Conservation (phyloP, 2,888 invertebrate genomes). For the Amphipoea lucens region DNA sequence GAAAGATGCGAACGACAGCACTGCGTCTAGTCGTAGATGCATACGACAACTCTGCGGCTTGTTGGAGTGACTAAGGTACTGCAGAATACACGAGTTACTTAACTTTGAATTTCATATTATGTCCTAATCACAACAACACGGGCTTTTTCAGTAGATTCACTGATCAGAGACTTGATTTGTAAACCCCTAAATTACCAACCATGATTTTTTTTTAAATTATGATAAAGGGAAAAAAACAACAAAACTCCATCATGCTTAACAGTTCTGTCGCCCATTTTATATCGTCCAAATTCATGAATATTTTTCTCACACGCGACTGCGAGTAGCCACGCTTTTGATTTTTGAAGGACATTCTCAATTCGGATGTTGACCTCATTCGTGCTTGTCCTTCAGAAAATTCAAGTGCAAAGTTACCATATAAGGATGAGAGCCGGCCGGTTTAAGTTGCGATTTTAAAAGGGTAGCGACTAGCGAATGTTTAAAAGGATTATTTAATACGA, state of each 20-base stretch:
- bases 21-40: no score
- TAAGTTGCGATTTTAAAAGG: neutral
- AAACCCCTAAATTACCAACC: no score
- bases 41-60: no score
- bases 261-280: neutral
- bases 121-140: no score
- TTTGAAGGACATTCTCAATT: constrained; percentile 27
- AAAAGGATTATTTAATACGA: neutral
- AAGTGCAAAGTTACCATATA: neutral
- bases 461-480: neutral
- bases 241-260: neutral
- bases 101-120: no score
- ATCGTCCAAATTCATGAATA: constrained; percentile 20
- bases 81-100: no score
- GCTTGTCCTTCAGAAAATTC: constrained; percentile 30
- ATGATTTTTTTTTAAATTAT: no score
- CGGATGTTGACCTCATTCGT: constrained; percentile 16
- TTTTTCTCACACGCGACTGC: constrained; percentile 23
- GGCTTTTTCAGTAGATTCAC: no score
- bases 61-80: no score
- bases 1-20: no score
- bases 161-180: no score
- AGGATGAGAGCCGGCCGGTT: neutral
- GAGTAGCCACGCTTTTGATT: constrained; percentile 17
- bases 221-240: no score